Evolutionary conservation across 2,113 vertebrate genomes (phyloP).

Genomic region (Gymnarchus niloticus): DNA sequence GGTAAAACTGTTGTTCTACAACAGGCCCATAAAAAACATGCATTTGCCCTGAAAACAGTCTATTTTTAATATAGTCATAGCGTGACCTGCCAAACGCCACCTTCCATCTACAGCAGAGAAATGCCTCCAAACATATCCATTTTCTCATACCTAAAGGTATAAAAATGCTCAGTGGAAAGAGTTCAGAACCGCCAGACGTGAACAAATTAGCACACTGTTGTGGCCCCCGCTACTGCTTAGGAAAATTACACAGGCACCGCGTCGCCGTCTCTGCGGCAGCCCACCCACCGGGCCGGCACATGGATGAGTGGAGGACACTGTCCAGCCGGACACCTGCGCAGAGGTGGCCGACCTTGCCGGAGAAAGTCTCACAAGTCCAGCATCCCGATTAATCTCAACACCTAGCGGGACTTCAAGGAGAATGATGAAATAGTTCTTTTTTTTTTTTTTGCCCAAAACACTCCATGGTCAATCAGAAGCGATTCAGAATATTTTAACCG

Average conservation of each 20-base stretch:
- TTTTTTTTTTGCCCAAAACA: too few species aligned
- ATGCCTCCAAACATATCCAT: background rate
- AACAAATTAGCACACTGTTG: background rate
- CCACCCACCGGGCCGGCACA: background rate
- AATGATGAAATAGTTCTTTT: background rate
- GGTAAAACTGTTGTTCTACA: background rate
- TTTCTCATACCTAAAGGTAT: background rate
- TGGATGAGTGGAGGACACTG: background rate
- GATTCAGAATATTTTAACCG: background rate
- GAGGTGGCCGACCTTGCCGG: slow-evolving; percentile 17
- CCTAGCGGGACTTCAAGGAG: background rate
- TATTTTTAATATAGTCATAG: background rate
- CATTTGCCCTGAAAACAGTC: too few species aligned
- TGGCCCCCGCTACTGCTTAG: background rate
- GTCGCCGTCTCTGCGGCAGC: background rate
- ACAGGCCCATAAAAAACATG: background rate
- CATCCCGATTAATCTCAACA: background rate
- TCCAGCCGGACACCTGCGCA: background rate
- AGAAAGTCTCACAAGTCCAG: background rate
- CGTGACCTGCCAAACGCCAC: too few species aligned
- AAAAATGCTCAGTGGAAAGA: background rate
- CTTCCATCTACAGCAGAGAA: too few species aligned
- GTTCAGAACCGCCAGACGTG: background rate
- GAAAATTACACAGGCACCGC: background rate
- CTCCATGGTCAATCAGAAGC: background rate